These are phyloP conservation scores for Limnodromus scolopaceus DNA, from an alignment of 2,797 vertebrate genomes.

Conservation along the genomic window DNA sequence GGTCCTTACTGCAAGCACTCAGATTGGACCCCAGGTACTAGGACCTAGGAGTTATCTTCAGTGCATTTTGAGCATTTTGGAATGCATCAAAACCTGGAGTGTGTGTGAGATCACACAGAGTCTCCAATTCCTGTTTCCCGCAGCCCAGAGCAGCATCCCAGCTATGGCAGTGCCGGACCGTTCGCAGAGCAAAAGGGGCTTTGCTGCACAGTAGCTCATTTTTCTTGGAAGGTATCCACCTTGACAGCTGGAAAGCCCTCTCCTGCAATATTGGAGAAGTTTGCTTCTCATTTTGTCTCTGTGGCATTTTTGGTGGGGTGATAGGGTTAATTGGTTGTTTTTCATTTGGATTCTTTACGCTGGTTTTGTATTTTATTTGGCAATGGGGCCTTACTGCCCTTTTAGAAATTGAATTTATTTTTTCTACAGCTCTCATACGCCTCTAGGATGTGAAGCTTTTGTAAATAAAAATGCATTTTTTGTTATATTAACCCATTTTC, in stretches of 20 bases:
- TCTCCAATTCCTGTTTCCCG: neutral
- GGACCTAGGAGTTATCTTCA: neutral
- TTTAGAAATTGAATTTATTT: slow-evolving; percentile 66
- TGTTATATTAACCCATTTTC: slow-evolving; percentile 65
- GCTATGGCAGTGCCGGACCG: neutral
- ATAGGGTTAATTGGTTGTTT: slow-evolving; percentile 67
- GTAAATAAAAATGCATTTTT: slow-evolving; percentile 66
- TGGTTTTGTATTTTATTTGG: slow-evolving; percentile 49
- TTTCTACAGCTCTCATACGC: slow-evolving; percentile 28
- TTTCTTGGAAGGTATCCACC: neutral
- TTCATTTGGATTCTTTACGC: slow-evolving; percentile 45
- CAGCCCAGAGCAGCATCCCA: neutral
- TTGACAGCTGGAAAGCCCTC: neutral
- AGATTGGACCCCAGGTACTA: neutral
- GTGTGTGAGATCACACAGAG: neutral
- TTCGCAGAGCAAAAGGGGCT: neutral
- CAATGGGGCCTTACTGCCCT: slow-evolving; percentile 47
- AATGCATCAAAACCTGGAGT: neutral
- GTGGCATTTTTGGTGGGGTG: slow-evolving; percentile 13
- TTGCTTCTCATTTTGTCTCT: neutral
- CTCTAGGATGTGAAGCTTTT: slow-evolving; percentile 62
- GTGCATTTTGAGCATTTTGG: neutral
- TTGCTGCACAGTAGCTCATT: neutral
- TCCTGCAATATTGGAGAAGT: neutral
- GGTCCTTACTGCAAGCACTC: neutral